Conservation (phyloP, 1,140 invertebrate genomes). For the Trachelipus rathkii region DNA sequence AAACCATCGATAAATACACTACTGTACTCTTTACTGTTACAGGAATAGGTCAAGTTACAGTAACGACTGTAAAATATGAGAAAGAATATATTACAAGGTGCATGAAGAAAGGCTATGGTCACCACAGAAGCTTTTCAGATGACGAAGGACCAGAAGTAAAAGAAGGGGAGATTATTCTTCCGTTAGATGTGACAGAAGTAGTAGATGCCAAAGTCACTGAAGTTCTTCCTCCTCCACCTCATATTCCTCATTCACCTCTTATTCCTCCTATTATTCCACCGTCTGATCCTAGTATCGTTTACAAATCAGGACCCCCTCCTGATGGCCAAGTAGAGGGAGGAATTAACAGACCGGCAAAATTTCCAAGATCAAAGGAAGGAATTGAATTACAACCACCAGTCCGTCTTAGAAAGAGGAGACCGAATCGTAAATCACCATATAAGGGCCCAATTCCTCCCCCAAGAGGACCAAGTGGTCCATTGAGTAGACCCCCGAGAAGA, state of each 20-base stretch:
- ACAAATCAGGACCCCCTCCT: background rate
- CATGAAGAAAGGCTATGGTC: constrained; percentile 41
- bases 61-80: constrained; percentile 42
- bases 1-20: constrained; percentile 42
- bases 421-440: background rate
- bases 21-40: constrained; percentile 44
- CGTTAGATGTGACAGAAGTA: background rate
- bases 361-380: too few species aligned
- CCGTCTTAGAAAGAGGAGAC: too few species aligned
- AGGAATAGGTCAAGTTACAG: constrained; percentile 42
- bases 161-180: background rate
- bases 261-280: background rate
- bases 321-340: background rate
- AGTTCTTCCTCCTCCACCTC: too few species aligned
- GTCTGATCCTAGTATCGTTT: background rate
- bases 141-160: background rate
- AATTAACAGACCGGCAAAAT: too few species aligned
- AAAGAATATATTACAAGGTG: constrained; percentile 44
- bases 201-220: background rate
- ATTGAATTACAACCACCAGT: too few species aligned
- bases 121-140: background rate
- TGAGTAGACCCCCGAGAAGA: background rate
- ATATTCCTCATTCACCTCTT: background rate
- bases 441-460: background rate
- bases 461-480: background rate